Conservation (phyloP, 2,113 vertebrate species). For the Sigmodon hispidus region DNA sequence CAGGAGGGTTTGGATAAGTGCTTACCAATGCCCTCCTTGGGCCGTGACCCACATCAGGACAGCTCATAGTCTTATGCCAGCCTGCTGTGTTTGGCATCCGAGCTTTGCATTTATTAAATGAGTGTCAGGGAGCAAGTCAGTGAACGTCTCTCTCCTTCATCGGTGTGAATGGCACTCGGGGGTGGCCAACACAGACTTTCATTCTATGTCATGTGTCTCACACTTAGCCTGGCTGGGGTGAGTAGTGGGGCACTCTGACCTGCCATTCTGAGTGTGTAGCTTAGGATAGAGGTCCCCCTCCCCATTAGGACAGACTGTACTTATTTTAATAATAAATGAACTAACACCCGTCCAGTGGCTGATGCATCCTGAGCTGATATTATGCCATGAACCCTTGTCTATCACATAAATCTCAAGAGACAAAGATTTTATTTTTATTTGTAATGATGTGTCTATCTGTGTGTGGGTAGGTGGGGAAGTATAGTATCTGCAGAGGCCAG, state of each 20-base stretch:
- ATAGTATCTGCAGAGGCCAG: background rate
- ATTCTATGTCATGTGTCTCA: background rate
- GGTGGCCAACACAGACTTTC: background rate
- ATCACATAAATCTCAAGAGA: background rate
- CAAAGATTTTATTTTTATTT: background rate
- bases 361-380: background rate
- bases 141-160: background rate
- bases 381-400: background rate
- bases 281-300: background rate
- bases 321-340: background rate
- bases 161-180: too few species aligned
- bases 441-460: background rate
- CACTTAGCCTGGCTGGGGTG: too few species aligned
- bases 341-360: background rate
- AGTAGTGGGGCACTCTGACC: background rate
- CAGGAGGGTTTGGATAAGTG: rapidly evolving
- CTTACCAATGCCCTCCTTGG: background rate
- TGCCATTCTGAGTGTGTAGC: background rate
- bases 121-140: background rate
- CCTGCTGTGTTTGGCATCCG: background rate
- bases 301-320: background rate
- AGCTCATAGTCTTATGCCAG: background rate
- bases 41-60: background rate
- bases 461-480: too few species aligned
- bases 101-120: background rate